Conservation (phyloP, 2,888 invertebrate genomes). For the Hirtodrosophila trivittata region DNA sequence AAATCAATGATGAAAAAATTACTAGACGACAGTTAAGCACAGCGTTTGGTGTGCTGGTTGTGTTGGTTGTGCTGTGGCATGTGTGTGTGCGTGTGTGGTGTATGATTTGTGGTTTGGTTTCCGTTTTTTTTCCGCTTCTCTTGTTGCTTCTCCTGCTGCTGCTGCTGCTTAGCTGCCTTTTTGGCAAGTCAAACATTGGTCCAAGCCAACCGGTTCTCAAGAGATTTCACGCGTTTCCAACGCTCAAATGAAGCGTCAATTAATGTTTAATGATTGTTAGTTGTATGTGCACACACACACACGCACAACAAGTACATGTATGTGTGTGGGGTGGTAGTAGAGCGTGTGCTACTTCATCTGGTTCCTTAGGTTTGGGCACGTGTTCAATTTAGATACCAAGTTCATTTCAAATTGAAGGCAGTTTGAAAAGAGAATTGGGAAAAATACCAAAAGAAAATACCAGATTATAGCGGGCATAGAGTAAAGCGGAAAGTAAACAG, state of each 20-base stretch:
- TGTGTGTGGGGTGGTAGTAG: not conserved
- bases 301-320: slow-evolving; percentile 4
- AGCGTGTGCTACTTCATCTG: not conserved
- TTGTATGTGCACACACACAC: not conserved
- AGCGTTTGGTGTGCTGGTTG: slow-evolving; percentile 11
- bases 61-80: slow-evolving; percentile 8
- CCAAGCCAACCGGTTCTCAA: slow-evolving; percentile 70
- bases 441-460: not conserved
- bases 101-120: slow-evolving; percentile 52
- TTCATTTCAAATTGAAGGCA: no score
- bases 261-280: slow-evolving; percentile 65
- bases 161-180: slow-evolving; percentile 32
- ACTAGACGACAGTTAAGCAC: slow-evolving; percentile 63
- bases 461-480: no score
- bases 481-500: slow-evolving; percentile 43
- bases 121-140: slow-evolving; percentile 34
- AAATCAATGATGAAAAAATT: slow-evolving; percentile 70
- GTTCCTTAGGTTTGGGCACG: slow-evolving; percentile 48
- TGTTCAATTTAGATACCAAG: slow-evolving; percentile 26
- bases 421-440: no score
- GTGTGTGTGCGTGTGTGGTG: slow-evolving; percentile 22
- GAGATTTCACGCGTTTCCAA: slow-evolving; percentile 74
- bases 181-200: slow-evolving; percentile 53
- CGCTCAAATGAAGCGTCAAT: slow-evolving; percentile 71
- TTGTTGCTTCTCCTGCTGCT: slow-evolving; percentile 12